A percentile compares a stretch with the other conserved stretches of the same genome.
These are phyloP conservation scores for Petaurus breviceps DNA, from an alignment of 2,113 vertebrate genomes.

Conservation along the genomic window DNA sequence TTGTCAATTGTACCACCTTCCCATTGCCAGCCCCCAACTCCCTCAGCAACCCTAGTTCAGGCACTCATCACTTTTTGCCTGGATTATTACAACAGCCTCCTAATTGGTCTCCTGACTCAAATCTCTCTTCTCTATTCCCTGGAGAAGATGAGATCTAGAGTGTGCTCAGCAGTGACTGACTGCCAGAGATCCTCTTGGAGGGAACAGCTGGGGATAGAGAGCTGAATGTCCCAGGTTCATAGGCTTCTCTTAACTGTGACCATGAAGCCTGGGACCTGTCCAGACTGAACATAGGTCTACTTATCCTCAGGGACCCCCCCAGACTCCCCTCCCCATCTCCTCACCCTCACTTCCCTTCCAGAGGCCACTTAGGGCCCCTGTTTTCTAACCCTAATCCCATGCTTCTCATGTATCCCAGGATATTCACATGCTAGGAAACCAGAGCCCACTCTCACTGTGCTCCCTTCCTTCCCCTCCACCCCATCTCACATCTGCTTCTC, in stretches of 20 bases:
- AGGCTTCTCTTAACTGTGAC: background rate
- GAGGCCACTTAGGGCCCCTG: background rate
- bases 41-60: background rate
- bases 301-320: background rate
- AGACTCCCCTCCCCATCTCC: background rate
- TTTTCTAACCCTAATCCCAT: background rate
- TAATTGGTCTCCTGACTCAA: background rate
- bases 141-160: background rate
- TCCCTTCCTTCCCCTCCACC: background rate
- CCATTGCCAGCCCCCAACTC: background rate
- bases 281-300: background rate
- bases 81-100: background rate
- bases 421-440: background rate
- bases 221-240: background rate
- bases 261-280: background rate
- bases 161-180: background rate
- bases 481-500: background rate
- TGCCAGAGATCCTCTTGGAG: background rate
- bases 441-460: background rate
- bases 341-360: background rate
- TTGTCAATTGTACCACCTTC: background rate
- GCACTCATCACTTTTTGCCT: background rate
- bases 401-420: background rate
- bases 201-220: background rate
- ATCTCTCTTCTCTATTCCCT: background rate